Conservation (phyloP, 2,888 invertebrate species). For the Andrena trimmerana region DNA sequence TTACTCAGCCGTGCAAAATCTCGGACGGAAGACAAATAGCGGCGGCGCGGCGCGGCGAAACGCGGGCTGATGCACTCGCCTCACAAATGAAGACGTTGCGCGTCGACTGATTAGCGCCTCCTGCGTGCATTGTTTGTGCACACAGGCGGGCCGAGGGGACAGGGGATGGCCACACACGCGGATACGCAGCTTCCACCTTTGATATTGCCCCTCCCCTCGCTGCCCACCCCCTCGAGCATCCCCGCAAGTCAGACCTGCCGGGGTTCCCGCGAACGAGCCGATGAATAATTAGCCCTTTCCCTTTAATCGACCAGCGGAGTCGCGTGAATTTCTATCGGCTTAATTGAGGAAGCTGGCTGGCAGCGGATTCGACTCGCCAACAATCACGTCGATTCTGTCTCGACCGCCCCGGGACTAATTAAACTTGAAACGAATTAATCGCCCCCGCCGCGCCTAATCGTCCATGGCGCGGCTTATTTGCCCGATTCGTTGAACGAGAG, state of each 20-base stretch:
- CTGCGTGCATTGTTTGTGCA: slow-evolving; percentile 51
- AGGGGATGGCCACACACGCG: slow-evolving; percentile 41
- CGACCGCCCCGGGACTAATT: too few species aligned
- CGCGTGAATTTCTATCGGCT: slow-evolving; percentile 56
- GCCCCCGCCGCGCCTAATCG: too few species aligned
- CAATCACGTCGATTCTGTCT: slow-evolving; percentile 39
- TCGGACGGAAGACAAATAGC: slow-evolving; percentile 76
- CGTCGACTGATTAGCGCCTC: slow-evolving; percentile 76
- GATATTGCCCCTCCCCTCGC: slow-evolving; percentile 36
- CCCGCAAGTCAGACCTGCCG: slow-evolving; percentile 1
- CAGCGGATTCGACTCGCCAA: slow-evolving; percentile 51
- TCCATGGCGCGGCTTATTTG: too few species aligned
- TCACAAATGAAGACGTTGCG: slow-evolving; percentile 79
- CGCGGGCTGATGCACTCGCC: slow-evolving; percentile 60
- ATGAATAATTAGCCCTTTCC: slow-evolving; percentile 64
- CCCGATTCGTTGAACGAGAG: too few species aligned
- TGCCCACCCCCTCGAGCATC: neutral
- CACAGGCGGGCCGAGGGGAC: neutral
- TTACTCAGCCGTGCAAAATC: slow-evolving; percentile 69
- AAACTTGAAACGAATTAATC: too few species aligned
- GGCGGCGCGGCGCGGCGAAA: slow-evolving; percentile 71
- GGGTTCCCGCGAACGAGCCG: slow-evolving; percentile 42
- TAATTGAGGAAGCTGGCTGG: slow-evolving; percentile 65
- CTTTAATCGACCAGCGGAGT: slow-evolving; percentile 58
- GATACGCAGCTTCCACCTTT: slow-evolving; percentile 34